These are phyloP conservation scores for Eubasilissa splendida DNA, from an alignment of 2,888 invertebrate species.

Conservation along the genomic window DNA sequence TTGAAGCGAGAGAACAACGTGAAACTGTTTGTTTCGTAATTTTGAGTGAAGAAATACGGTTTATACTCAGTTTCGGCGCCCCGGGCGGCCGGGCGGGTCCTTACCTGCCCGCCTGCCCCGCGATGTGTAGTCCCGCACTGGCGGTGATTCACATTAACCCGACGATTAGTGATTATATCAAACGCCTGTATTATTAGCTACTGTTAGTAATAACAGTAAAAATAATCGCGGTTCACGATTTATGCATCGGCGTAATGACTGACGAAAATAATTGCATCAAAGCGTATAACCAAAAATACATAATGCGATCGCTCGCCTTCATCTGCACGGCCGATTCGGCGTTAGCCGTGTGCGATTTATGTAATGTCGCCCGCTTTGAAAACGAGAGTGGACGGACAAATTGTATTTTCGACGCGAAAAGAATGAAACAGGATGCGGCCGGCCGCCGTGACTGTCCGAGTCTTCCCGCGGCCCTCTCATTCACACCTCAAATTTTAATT, in stretches of 20 bases:
- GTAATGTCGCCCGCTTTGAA: not conserved
- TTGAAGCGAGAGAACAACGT: no score
- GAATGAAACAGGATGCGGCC: slow-evolving; percentile 45
- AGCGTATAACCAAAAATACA: slow-evolving; percentile 20
- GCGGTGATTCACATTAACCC: slow-evolving; percentile 22
- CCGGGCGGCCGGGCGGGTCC: no score
- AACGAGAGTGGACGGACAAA: slow-evolving; percentile 28
- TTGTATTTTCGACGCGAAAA: slow-evolving; percentile 17
- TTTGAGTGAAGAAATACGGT: no score
- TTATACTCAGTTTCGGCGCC: no score
- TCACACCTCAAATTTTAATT: slow-evolving; percentile 55
- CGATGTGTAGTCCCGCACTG: no score
- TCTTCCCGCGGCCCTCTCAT: slow-evolving; percentile 43
- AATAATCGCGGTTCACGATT: slow-evolving; percentile 36
- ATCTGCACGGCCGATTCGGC: no score
- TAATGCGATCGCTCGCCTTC: no score
- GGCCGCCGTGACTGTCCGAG: slow-evolving; percentile 2
- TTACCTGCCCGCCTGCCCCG: no score
- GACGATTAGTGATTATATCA: slow-evolving; percentile 24
- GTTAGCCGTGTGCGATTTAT: no score
- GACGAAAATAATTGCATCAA: slow-evolving; percentile 20
- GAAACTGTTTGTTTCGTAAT: no score
- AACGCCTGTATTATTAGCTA: slow-evolving; percentile 34
- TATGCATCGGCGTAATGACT: slow-evolving; percentile 12
- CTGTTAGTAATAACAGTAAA: slow-evolving; percentile 38